A percentile compares a stretch with the other conserved stretches of the same genome.
Conservation (phyloP, 2,888 invertebrate genomes). For the Xylophagus ater region DNA sequence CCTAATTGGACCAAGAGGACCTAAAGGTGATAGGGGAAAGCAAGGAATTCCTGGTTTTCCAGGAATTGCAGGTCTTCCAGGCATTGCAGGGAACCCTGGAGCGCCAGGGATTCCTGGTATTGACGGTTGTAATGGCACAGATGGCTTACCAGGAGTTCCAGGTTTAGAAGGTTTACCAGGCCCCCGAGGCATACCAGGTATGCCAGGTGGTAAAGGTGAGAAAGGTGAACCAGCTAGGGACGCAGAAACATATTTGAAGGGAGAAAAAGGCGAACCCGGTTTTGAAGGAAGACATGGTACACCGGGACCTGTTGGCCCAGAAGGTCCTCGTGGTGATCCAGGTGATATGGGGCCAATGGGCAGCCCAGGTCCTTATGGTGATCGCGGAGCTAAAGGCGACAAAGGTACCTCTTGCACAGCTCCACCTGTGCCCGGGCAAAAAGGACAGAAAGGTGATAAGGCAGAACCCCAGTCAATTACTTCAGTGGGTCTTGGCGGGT, state of each 20-base stretch:
- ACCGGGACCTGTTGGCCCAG: slow-evolving; percentile 31
- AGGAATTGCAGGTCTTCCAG: slow-evolving; percentile 47
- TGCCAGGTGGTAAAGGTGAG: slow-evolving; percentile 45
- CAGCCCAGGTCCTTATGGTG: slow-evolving; percentile 61
- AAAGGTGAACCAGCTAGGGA: slow-evolving; percentile 66
- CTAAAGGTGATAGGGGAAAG: slow-evolving; percentile 76
- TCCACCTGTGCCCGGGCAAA: slow-evolving; percentile 40
- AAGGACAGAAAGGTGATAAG: slow-evolving; percentile 53
- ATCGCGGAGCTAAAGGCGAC: slow-evolving; percentile 54
- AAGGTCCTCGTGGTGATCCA: slow-evolving; percentile 70
- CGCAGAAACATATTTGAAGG: slow-evolving; percentile 50
- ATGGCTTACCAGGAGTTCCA: slow-evolving; percentile 62
- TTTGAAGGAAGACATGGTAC: slow-evolving; percentile 32
- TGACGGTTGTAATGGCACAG: slow-evolving; percentile 94
- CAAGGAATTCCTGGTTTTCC: slow-evolving; percentile 80
- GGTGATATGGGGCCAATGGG: slow-evolving; percentile 35
- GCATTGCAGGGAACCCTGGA: slow-evolving; percentile 43
- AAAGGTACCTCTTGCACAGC: slow-evolving; percentile 51
- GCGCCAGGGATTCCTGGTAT: slow-evolving; percentile 70
- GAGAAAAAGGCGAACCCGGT: slow-evolving; percentile 73
- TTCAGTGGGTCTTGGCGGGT: slow-evolving; percentile 15
- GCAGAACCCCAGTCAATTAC: slow-evolving; percentile 33
- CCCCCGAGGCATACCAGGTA: slow-evolving; percentile 57
- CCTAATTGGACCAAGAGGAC: slow-evolving; percentile 66
- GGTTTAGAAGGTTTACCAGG: slow-evolving; percentile 63